Conservation (phyloP, 2,113 vertebrate species). For the Leptodactylus fuscus region DNA sequence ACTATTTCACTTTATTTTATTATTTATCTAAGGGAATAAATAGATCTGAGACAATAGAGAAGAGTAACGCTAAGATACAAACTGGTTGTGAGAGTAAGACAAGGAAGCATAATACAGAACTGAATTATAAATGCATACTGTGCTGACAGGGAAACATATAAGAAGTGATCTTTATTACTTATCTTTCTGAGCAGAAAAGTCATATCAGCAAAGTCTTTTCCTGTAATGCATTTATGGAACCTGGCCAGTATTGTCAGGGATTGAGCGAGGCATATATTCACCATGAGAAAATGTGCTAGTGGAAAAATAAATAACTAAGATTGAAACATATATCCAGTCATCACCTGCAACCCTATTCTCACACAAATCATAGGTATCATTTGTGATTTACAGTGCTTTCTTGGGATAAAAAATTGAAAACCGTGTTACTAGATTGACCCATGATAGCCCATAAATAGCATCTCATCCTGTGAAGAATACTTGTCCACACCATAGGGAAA, state of each 20-base stretch:
- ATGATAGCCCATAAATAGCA: not conserved
- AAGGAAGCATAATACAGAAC: conserved; percentile 6
- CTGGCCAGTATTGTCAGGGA: not conserved
- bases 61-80: not conserved
- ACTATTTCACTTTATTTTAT: not conserved
- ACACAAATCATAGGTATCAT: conserved; percentile 24
- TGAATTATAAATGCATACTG: not conserved
- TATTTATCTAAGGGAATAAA: conserved; percentile 10
- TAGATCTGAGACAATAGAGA: not conserved
- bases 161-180: conserved; percentile 34
- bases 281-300: conserved; percentile 3
- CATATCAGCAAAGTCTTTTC: conserved; percentile 40
- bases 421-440: conserved; percentile 10
- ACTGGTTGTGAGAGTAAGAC: not conserved
- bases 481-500: not conserved
- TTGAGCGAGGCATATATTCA: not conserved
- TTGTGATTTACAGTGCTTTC: conserved; percentile 46
- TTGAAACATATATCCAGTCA: conserved; percentile 21
- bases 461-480: not conserved
- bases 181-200: conserved; percentile 2
- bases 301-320: conserved; percentile 34
- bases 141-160: not conserved
- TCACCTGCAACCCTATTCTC: conserved; percentile 6
- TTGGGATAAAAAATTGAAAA: conserved; percentile 38
- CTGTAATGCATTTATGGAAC: conserved; percentile 38